These are phyloP conservation scores for Ernsta delagoae DNA, from an alignment of 2,888 invertebrate genomes.

Conservation along the genomic window DNA sequence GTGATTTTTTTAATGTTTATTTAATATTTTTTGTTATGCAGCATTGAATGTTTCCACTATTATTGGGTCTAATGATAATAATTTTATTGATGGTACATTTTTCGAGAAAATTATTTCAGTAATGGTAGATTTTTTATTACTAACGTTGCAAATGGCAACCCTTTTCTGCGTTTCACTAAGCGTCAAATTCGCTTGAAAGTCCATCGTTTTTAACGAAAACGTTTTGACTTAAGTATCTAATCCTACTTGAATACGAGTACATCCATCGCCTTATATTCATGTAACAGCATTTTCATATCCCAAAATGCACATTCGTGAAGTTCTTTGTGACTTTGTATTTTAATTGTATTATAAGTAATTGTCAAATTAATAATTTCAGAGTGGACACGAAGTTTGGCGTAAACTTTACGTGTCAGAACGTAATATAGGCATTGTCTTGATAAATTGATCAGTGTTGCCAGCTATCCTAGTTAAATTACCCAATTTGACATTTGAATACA, in stretches of 20 bases:
- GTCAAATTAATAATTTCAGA: too few species aligned
- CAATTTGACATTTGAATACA: not conserved
- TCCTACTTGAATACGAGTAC: constrained; percentile 1
- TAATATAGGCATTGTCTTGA: too few species aligned
- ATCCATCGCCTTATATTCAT: constrained; percentile 24
- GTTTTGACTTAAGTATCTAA: not conserved
- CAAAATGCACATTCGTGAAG: too few species aligned
- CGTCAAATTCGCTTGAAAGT: constrained; percentile 9
- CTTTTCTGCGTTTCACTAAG: not conserved
- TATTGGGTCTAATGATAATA: not conserved
- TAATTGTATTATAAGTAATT: too few species aligned
- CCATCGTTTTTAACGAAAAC: constrained; percentile 21
- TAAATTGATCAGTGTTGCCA: not conserved
- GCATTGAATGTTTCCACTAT: not conserved
- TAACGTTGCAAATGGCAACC: constrained; percentile 20
- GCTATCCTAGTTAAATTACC: not conserved
- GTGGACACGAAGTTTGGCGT: too few species aligned
- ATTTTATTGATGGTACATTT: not conserved
- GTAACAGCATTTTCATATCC: too few species aligned
- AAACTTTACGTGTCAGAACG: too few species aligned
- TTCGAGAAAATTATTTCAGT: not conserved
- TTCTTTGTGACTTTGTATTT: not conserved
- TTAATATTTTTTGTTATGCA: too few species aligned
- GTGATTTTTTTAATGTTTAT: too few species aligned
- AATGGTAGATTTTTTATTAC: constrained; percentile 7